These are phyloP conservation scores for Apoda limacodes DNA, from an alignment of 2,888 invertebrate species.

Conservation along the genomic window DNA sequence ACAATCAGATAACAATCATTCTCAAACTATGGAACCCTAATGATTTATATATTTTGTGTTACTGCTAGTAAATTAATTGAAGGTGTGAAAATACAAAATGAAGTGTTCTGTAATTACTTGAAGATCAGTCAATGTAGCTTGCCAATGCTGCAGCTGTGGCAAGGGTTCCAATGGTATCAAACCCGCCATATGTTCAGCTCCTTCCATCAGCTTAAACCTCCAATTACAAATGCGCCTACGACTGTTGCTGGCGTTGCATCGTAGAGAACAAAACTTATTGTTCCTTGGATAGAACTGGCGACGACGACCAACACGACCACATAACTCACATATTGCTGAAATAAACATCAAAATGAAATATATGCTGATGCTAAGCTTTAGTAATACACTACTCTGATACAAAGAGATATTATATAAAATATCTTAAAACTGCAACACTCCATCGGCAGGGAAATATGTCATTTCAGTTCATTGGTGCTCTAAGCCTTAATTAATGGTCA, in stretches of 20 bases:
- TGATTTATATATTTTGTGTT: too few relatives aligned
- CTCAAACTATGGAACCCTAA: too few relatives aligned
- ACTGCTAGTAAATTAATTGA: too few relatives aligned
- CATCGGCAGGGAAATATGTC: too few relatives aligned
- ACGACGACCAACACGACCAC: conserved; percentile 53
- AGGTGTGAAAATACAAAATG: too few relatives aligned
- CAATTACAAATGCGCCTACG: conserved; percentile 42
- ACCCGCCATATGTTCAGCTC: conserved; percentile 58
- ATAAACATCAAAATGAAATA: conserved; percentile 8
- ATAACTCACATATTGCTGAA: conserved; percentile 59
- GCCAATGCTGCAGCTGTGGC: conserved; percentile 62
- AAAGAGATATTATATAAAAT: too few relatives aligned
- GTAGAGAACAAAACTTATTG: conserved; percentile 51
- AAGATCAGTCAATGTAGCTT: conserved; percentile 44
- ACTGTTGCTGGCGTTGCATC: conserved; percentile 42
- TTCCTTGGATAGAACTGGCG: conserved; percentile 49
- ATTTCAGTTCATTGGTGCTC: too few relatives aligned
- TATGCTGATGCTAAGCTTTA: too few relatives aligned
- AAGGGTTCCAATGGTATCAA: conserved; percentile 60
- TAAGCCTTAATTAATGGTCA: too few relatives aligned
- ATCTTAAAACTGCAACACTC: too few relatives aligned
- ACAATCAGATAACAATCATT: too few relatives aligned
- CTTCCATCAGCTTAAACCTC: conserved; percentile 59
- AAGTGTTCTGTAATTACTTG: conserved; percentile 46
- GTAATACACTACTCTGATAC: too few relatives aligned